Evolutionary conservation across 92 coral and sea anemone genomes (phyloP).

Genomic region (Parazoanthus swiftii): DNA sequence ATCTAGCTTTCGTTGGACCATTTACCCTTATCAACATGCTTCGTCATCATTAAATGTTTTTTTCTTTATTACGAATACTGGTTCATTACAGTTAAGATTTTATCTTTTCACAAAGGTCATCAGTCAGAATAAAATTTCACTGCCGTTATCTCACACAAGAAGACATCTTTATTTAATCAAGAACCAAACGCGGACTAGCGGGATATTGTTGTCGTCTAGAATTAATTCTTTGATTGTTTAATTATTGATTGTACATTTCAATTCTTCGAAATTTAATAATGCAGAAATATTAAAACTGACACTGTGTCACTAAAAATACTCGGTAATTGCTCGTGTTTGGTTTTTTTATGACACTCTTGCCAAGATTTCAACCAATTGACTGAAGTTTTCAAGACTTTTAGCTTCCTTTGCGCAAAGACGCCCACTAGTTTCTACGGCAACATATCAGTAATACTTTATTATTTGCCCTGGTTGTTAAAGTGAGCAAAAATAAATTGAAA

Average conservation of each 20-base stretch:
- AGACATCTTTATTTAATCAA: conserved; percentile 6
- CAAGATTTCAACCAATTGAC: conserved; percentile 1
- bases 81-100: conserved; percentile 8
- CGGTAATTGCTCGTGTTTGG: conserved; percentile 4
- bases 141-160: conserved; percentile 16
- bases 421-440: conserved; percentile 21
- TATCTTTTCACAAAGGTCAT: conserved; percentile 18
- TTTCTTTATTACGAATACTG: background rate
- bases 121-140: background rate
- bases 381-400: background rate
- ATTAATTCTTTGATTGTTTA: conserved; percentile 30
- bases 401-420: conserved; percentile 9
- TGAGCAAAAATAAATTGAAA: background rate
- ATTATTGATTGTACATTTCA: conserved; percentile 39
- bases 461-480: conserved; percentile 8
- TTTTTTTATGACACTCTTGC: conserved; percentile 4
- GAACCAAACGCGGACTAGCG: conserved; percentile 21
- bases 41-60: background rate
- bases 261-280: conserved; percentile 36
- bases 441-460: background rate
- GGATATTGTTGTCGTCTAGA: conserved; percentile 13
- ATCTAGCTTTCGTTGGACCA: conserved; percentile 36
- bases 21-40: conserved; percentile 31
- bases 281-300: conserved; percentile 14
- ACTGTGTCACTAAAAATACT: conserved; percentile 17